A percentile compares a stretch with the other conserved stretches of the same genome.
These are phyloP conservation scores for Ctenopoma kingsleyae DNA, from an alignment of 2,797 vertebrate genomes.

Conservation along the genomic window DNA sequence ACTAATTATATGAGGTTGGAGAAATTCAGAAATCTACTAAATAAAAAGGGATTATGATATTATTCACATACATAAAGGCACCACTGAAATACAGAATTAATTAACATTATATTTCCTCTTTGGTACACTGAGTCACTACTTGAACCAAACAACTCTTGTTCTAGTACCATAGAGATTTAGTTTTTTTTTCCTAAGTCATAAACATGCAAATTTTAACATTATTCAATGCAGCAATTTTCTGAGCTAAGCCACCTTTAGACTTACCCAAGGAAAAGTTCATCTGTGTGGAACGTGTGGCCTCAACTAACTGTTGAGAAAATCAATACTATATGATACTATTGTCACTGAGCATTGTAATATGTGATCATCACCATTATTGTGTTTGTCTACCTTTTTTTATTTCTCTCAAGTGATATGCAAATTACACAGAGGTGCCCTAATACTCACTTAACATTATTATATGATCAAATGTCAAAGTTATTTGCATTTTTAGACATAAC, in stretches of 20 bases:
- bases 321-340: not conserved
- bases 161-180: not conserved
- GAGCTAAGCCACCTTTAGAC: slow-evolving; percentile 12
- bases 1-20: slow-evolving; percentile 57
- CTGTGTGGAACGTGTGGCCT: not conserved
- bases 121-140: slow-evolving; percentile 25
- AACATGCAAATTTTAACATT: slow-evolving; percentile 46
- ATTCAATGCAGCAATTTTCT: slow-evolving; percentile 13
- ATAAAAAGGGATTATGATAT: slow-evolving; percentile 18
- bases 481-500: not conserved
- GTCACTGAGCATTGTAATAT: not conserved
- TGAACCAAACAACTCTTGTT: slow-evolving; percentile 32
- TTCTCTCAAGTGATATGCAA: not conserved
- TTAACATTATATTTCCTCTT: slow-evolving; percentile 8
- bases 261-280: slow-evolving; percentile 21
- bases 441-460: not conserved
- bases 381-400: too few species aligned
- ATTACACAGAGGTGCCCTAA: not conserved
- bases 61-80: not conserved
- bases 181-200: slow-evolving; percentile 14
- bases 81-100: slow-evolving; percentile 16
- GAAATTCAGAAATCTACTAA: slow-evolving; percentile 43
- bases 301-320: slow-evolving; percentile 9
- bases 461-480: not conserved
- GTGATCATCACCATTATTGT: not conserved